These are phyloP conservation scores for Ethmia dodecea DNA, from an alignment of 2,888 invertebrate genomes.

Conservation along the genomic window DNA sequence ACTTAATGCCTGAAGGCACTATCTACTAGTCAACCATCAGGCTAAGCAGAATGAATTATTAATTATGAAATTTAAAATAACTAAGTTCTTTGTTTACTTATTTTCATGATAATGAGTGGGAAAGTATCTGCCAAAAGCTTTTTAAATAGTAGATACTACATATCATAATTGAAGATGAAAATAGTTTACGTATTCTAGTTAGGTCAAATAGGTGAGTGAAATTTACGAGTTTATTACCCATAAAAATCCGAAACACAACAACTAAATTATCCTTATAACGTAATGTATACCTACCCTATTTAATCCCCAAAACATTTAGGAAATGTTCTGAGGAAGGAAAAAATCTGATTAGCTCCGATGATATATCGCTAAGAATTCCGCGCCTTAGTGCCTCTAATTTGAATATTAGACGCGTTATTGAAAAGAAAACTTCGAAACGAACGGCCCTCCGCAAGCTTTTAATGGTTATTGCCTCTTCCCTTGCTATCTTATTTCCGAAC, in stretches of 20 bases:
- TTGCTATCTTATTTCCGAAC: conserved; percentile 40
- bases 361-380: conserved; percentile 67
- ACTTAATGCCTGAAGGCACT: no score
- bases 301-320: conserved; percentile 54
- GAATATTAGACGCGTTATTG: conserved; percentile 78
- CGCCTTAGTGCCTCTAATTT: conserved; percentile 72
- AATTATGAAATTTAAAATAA: no score
- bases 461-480: conserved; percentile 70
- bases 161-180: no score
- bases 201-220: no score
- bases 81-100: no score
- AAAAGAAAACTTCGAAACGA: conserved; percentile 69
- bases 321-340: conserved; percentile 46
- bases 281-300: conserved; percentile 40
- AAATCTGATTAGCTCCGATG: conserved; percentile 71
- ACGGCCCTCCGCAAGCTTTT: conserved; percentile 65
- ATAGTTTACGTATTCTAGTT: no score
- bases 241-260: conserved; percentile 32
- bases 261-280: conserved; percentile 34
- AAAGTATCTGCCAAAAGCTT: no score
- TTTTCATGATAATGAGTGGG: no score
- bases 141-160: no score
- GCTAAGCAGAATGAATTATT: no score
- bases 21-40: no score
- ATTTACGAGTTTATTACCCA: conserved; percentile 8